Conservation (phyloP, 1,140 invertebrate genomes). For the Sinella curviseta region DNA sequence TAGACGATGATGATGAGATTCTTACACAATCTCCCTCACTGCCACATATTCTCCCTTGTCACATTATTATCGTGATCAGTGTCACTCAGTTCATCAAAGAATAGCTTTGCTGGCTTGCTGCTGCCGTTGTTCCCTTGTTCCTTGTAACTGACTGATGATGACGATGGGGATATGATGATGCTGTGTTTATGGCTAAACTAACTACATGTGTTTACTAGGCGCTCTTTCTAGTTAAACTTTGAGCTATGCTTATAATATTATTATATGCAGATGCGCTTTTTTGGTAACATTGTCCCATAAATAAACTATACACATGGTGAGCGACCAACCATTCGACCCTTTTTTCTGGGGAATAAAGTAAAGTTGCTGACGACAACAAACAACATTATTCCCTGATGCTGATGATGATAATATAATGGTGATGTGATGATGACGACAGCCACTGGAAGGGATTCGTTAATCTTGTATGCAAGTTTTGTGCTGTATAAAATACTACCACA, state of each 20-base stretch:
- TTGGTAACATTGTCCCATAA: not conserved
- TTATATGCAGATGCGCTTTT: not conserved
- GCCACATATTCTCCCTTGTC: constrained; percentile 14
- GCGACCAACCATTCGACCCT: not conserved
- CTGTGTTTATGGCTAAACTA: not conserved
- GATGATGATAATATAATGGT: constrained; percentile 5
- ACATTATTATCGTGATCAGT: constrained; percentile 26
- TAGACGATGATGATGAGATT: not conserved
- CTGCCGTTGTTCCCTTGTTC: not conserved
- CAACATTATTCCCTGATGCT: not conserved
- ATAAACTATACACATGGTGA: constrained; percentile 1
- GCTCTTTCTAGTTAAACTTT: no score
- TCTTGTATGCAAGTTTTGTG: not conserved
- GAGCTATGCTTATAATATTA: no score
- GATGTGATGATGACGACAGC: constrained; percentile 6
- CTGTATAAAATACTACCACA: not conserved
- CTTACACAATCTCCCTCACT: not conserved
- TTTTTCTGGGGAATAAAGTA: constrained; percentile 1
- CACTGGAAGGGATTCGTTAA: constrained; percentile 10
- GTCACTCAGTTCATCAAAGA: constrained; percentile 14
- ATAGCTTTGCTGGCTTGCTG: constrained; percentile 7
- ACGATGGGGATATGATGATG: not conserved
- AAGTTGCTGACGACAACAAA: constrained; percentile 19
- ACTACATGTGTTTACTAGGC: not conserved
- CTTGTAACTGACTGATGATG: constrained; percentile 1